Conservation (phyloP, 2,888 invertebrate species). For the Andrena chrysosceles region DNA sequence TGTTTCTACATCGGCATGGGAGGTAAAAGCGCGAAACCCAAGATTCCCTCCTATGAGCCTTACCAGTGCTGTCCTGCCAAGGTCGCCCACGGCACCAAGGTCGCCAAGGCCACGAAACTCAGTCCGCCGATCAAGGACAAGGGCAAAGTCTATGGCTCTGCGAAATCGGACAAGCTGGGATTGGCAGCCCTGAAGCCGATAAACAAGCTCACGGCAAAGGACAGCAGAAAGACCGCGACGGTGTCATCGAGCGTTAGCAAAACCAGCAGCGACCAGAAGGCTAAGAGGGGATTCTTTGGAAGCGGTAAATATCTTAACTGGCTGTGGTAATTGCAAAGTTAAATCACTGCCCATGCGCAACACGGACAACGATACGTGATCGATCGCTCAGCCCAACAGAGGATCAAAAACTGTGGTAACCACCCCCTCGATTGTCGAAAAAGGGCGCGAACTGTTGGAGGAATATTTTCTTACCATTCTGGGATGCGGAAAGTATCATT, state of each 20-base stretch:
- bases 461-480: not conserved
- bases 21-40: conserved; percentile 92
- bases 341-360: conserved; percentile 68
- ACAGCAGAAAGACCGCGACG: conserved; percentile 82
- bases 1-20: conserved; percentile 98
- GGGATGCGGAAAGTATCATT: not conserved
- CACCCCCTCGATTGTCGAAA: not conserved
- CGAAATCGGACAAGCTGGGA: conserved; percentile 69
- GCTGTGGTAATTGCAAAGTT: conserved; percentile 88
- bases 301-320: conserved; percentile 89
- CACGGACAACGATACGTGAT: not conserved
- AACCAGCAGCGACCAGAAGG: conserved; percentile 85
- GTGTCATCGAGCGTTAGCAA: conserved; percentile 74
- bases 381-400: not conserved
- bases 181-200: conserved; percentile 80
- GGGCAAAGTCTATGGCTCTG: conserved; percentile 62
- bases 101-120: conserved; percentile 93
- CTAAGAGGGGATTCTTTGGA: conserved; percentile 94
- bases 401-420: not conserved
- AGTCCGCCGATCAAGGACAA: conserved; percentile 80
- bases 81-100: conserved; percentile 92
- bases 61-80: conserved; percentile 97
- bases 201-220: conserved; percentile 85
- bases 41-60: conserved; percentile 92
- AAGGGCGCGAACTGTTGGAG: not conserved